Base-by-base conservation (phyloP, 2,888 invertebrate species). In the Dichetophora obliterata region DNA sequence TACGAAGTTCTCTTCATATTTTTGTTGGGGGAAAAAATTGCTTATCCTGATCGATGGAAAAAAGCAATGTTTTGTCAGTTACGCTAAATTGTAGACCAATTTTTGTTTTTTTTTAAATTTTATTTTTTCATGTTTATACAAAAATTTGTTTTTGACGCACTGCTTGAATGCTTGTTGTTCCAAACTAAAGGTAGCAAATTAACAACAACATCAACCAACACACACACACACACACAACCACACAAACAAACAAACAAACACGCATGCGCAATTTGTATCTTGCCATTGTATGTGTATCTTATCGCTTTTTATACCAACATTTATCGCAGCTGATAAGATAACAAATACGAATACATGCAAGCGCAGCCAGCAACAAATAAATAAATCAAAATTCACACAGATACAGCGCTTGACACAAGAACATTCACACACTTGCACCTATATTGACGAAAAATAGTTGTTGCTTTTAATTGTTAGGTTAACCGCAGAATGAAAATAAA, bases 211-310 rank as follows among this genome's bases (percentile, higher is more conserved):
- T 16, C 52, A 73, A 34, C 61, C 22, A 48, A 66, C 16, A 59
- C 48, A 66, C n/a, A n/a, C n/a, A n/a, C n/a, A 78, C 57, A 74
- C 77, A 48, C 63, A 75, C 16, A 54, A 66, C 72, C 73, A 70
- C 68, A 75, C 52, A 68, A 72, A 73, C 61, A 76, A 68, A 70
- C n/a, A 78, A 71, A 48, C 81, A 82, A 85, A 83, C 83, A 86
- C 86, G 85, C 85, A 86, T 84, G 87, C 86, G 86, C 87, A 87
- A 87, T 86, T 85, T 84, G 85, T 87, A 84, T 84, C 85, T 85
- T 82, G 83, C 79, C 83, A 85, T 85, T 85, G 83, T 61, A n/a
- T 61, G 31, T 48, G 61, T 73, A 73, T 73, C 83, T 85, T 86
- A 87, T 86, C 86, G 83, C 81, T 52, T 70, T 52, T 54, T 70